phyloP scores from a whole-genome alignment of 1,140 invertebrate species.

The Theocolax elegans region DNA sequence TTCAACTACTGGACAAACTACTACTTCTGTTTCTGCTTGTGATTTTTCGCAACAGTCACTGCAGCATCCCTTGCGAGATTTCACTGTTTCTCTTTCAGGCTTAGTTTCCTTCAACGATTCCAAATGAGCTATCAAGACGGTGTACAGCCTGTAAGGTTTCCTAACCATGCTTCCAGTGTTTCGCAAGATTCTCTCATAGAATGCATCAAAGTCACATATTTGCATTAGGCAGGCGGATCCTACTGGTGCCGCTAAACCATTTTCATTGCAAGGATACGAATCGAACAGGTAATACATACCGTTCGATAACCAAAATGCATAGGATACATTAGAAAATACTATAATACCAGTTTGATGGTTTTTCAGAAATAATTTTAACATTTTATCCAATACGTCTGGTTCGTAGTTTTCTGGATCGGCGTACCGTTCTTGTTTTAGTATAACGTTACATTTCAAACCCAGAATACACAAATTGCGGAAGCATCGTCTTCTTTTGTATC shows the following conservation, averaged over 20 bases:
- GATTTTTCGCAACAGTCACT: conserved; percentile 13
- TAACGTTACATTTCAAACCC: conserved; percentile 50
- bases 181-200: conserved; percentile 50
- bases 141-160: conserved; percentile 54
- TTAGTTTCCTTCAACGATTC: conserved; percentile 42
- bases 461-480: conserved; percentile 55
- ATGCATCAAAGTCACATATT: conserved; percentile 44
- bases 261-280: conserved; percentile 59
- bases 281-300: conserved; percentile 58
- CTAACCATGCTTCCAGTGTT: conserved; percentile 45
- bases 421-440: conserved; percentile 52
- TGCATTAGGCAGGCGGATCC: conserved; percentile 54
- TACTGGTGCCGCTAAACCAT: conserved; percentile 40
- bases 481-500: conserved; percentile 50
- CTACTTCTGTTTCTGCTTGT: not conserved
- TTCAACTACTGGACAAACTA: not conserved
- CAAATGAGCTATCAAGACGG: conserved; percentile 53
- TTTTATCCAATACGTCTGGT: conserved; percentile 42
- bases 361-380: conserved; percentile 47
- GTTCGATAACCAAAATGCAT: conserved; percentile 55
- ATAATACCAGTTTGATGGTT: conserved; percentile 58
- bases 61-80: not conserved
- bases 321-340: conserved; percentile 53
- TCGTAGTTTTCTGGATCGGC: conserved; percentile 51
- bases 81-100: conserved; percentile 6